These are phyloP conservation scores for Choristoneura fumiferana DNA, from an alignment of 1,140 invertebrate genomes.

Conservation along the genomic window DNA sequence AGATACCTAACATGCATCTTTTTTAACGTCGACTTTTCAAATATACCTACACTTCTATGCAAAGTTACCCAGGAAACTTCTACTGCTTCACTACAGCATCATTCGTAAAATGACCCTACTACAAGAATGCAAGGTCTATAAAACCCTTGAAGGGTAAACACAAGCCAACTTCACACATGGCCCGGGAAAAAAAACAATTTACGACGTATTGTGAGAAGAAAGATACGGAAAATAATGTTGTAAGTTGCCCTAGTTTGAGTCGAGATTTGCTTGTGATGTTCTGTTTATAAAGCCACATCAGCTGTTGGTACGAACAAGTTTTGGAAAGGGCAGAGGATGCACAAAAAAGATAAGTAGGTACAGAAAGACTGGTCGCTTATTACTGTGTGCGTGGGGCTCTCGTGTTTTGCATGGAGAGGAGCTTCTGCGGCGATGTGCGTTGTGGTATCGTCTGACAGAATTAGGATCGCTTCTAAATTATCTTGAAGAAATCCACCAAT, in stretches of 20 bases:
- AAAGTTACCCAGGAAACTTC: too few relatives aligned
- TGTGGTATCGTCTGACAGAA: too few relatives aligned
- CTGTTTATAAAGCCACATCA: slow-evolving; percentile 8
- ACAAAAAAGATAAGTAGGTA: not conserved
- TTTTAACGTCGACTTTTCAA: too few relatives aligned
- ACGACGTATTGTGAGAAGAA: slow-evolving; percentile 3
- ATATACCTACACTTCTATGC: too few relatives aligned
- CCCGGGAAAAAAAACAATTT: slow-evolving; percentile 10
- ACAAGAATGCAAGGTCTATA: not conserved
- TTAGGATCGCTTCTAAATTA: too few relatives aligned
- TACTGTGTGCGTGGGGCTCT: too few relatives aligned
- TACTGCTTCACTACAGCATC: not conserved
- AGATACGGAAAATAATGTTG: not conserved
- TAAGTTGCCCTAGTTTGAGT: not conserved
- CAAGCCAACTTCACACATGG: slow-evolving; percentile 11
- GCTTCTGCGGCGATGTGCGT: too few relatives aligned
- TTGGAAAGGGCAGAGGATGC: slow-evolving; percentile 9
- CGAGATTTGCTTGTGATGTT: not conserved
- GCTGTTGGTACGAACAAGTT: slow-evolving; percentile 7
- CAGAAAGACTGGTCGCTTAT: not conserved
- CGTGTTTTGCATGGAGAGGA: too few relatives aligned
- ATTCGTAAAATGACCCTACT: slow-evolving; percentile 5
- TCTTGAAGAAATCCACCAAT: too few relatives aligned
- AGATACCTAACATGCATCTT: too few relatives aligned
- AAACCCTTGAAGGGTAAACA: slow-evolving; percentile 13